Evolutionary conservation across 2,113 vertebrate species (phyloP).

Genomic region (Paracanthobrama guichenoti): DNA sequence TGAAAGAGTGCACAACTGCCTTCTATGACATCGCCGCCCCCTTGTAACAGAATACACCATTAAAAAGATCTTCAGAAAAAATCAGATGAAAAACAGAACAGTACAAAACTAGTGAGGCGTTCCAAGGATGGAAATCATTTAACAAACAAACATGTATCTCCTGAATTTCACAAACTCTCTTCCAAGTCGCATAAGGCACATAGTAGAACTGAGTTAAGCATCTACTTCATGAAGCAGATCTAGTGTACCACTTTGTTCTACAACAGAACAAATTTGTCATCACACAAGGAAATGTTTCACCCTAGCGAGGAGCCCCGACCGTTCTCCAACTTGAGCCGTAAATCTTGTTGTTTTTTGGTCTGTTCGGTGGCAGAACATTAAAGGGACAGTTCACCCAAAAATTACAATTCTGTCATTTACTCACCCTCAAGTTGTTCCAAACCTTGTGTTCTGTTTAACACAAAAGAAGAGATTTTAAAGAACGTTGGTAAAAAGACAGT

Average conservation of each 20-base stretch:
- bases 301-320: constrained; percentile 80
- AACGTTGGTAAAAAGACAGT: too few species aligned
- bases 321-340: constrained; percentile 17
- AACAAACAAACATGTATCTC: constrained; percentile 99
- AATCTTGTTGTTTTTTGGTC: constrained; percentile 81
- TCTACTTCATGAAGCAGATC: constrained; percentile 95
- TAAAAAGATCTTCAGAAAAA: constrained; percentile 94
- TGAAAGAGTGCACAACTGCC: constrained; percentile 98
- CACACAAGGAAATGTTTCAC: constrained; percentile 85
- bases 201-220: constrained; percentile 99
- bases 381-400: neutral
- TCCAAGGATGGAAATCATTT: constrained; percentile 96
- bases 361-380: constrained; percentile 86
- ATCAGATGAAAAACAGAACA: constrained; percentile 90
- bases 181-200: constrained; percentile 99
- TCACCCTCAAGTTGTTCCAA: too few species aligned
- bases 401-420: too few species aligned
- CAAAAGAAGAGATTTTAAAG: too few species aligned
- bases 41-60: constrained; percentile 96
- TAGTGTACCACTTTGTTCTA: constrained; percentile 96
- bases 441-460: too few species aligned
- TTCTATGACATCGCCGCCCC: constrained; percentile 97
- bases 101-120: constrained; percentile 99
- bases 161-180: constrained; percentile 99
- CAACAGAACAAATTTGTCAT: constrained; percentile 91